Base-by-base conservation (phyloP, 2,888 invertebrate genomes). In the Mantis religiosa region DNA sequence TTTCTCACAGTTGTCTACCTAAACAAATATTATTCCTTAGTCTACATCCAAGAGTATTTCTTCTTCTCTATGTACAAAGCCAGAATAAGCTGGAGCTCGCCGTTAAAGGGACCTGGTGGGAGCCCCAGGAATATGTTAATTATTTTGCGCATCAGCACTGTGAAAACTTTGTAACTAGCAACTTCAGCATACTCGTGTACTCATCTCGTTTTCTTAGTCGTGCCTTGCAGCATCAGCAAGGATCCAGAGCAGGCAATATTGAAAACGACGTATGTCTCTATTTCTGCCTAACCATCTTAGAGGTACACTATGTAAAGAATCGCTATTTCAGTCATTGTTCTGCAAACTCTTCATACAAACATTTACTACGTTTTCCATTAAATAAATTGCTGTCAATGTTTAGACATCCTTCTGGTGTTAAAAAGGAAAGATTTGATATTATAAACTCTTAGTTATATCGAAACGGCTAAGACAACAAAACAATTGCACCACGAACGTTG, bases 91-190 rank as follows among this genome's bases (percentile, higher is more conserved):
- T 28, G 28, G 34, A 30, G 34, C 34, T 20, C 84, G 20, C 84
- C 14, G 30, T 71, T 28, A 84, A 84, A 84, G 84, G 47, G n/a
- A 47, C 47, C 47, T 47, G 54, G 15, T 41, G 15, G 47, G 14
- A 41, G 85, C 85, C 84, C 30, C 41, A 85, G 85, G 85, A 85
- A 85, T 85, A 47, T 85, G 85, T 87, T 81, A 81, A 86, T 86
- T 86, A 86, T 86, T 86, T 86, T 86, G 86, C 28, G 86, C 86
- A 81, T 86, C 86, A 71, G 86, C 81, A 71, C 71, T n/a, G 81
- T n/a, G 27, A n/a, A 86, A 86, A 86, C 71, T 86, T 71, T 86
- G 28, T 28, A 81, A 34, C 54, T 71, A 15, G 54, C 25, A 71
- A 71, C 54, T 71, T 71, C 54, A 71, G 54, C 54, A 71, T 25